Conservation (phyloP, 2,797 vertebrate genomes). For the Iguana delicatissima region DNA sequence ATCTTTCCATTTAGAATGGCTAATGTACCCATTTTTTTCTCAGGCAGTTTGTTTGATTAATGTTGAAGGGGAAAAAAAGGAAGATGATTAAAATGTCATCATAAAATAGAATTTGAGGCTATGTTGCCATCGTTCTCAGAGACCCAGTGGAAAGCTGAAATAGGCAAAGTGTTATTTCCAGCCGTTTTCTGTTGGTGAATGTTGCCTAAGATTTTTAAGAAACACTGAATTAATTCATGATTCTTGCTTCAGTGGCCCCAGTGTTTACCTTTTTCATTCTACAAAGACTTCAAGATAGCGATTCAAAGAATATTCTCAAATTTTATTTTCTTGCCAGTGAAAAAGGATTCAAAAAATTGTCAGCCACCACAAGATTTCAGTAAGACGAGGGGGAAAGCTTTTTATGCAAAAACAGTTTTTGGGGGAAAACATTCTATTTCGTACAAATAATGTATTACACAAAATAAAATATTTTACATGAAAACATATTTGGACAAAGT, state of each 20-base stretch:
- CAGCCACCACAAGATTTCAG: too few species aligned
- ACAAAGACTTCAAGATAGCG: not conserved
- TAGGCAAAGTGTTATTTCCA: not conserved
- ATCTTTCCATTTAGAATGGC: conserved; percentile 22
- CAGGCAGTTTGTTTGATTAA: not conserved
- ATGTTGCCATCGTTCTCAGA: not conserved
- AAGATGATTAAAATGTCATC: rapidly evolving
- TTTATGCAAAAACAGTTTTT: too few species aligned
- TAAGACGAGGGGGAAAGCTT: too few species aligned
- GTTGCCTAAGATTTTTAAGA: not conserved
- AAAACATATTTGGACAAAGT: too few species aligned
- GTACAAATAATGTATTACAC: too few species aligned
- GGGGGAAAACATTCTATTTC: too few species aligned
- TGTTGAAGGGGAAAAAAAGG: not conserved
- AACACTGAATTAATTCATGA: not conserved
- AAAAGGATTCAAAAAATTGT: too few species aligned
- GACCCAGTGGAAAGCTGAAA: not conserved
- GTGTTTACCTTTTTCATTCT: not conserved
- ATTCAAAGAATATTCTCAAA: too few species aligned
- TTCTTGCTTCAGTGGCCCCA: not conserved
- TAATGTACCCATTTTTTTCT: not conserved
- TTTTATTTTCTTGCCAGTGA: too few species aligned
- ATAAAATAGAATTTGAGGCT: not conserved
- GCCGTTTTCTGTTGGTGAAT: not conserved
- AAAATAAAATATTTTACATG: too few species aligned